Conservation (phyloP, 1,140 invertebrate species). For the Procambarus virginalis region DNA sequence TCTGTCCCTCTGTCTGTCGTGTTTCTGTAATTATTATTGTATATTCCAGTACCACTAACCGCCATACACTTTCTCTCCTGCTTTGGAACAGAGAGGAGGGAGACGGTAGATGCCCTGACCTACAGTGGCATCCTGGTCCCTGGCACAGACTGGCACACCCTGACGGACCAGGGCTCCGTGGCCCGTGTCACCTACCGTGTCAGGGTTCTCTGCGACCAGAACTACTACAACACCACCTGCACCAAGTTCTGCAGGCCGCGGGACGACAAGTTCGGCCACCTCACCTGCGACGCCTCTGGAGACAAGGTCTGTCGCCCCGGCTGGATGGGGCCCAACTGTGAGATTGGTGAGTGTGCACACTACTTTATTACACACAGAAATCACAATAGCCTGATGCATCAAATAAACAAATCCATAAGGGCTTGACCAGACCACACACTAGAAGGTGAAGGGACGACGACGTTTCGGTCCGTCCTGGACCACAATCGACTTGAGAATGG, state of each 20-base stretch:
- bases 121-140: slow-evolving; percentile 93
- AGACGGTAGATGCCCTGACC: slow-evolving; percentile 88
- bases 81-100: not conserved
- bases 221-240: slow-evolving; percentile 76
- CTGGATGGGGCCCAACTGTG: slow-evolving; percentile 77
- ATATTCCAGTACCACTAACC: too few relatives aligned
- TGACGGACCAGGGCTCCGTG: slow-evolving; percentile 79
- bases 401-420: too few relatives aligned
- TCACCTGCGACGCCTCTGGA: slow-evolving; percentile 73
- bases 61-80: too few relatives aligned
- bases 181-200: slow-evolving; percentile 75
- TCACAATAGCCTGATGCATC: too few relatives aligned
- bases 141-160: slow-evolving; percentile 90
- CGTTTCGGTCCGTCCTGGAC: not conserved
- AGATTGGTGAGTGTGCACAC: slow-evolving; percentile 71
- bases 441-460: not conserved
- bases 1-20: too few relatives aligned
- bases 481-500: too few relatives aligned
- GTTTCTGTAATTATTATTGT: too few relatives aligned
- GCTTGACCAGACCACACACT: too few relatives aligned
- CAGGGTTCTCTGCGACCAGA: slow-evolving; percentile 74
- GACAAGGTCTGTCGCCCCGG: slow-evolving; percentile 75
- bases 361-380: too few relatives aligned
- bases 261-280: slow-evolving; percentile 75
- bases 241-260: slow-evolving; percentile 73